Evolutionary conservation across 2,888 invertebrate species (phyloP).

Genomic region (Odontocolon sp.): DNA sequence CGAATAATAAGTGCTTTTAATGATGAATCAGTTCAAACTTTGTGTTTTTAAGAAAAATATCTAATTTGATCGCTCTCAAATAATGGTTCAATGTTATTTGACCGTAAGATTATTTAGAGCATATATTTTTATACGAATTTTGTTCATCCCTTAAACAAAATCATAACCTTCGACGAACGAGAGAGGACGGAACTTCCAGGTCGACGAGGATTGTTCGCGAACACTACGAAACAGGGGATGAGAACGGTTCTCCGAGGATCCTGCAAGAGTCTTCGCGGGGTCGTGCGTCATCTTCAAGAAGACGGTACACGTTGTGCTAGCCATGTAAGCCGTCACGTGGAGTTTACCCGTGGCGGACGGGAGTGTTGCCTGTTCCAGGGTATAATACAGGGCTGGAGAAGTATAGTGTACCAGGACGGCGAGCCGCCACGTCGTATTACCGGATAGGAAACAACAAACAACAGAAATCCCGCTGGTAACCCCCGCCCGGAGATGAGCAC

Average conservation of each 20-base stretch:
- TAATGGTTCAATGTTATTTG: no score
- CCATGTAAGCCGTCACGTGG: conserved; percentile 53
- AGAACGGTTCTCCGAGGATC: conserved; percentile 21
- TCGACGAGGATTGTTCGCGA: not conserved
- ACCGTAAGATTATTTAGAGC: no score
- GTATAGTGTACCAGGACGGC: conserved; percentile 9
- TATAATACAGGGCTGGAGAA: conserved; percentile 16
- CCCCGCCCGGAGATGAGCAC: conserved; percentile 22
- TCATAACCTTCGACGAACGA: not conserved
- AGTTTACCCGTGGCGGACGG: conserved; percentile 53
- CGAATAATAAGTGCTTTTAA: no score
- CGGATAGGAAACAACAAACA: conserved; percentile 66
- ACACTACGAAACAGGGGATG: conserved; percentile 9
- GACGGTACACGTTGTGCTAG: conserved; percentile 43
- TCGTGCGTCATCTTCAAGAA: conserved; percentile 60
- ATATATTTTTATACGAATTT: no score
- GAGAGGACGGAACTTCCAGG: not conserved
- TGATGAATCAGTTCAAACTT: no score
- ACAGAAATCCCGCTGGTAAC: conserved; percentile 64
- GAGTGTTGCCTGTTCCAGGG: conserved; percentile 40
- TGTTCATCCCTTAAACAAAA: no score
- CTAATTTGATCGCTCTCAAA: no score
- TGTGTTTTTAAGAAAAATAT: no score
- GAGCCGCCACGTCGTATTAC: conserved; percentile 48
- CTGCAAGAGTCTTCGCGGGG: conserved; percentile 22